phyloP scores from a whole-genome alignment of 2,888 invertebrate genomes.

The Cataglyphis livida region DNA sequence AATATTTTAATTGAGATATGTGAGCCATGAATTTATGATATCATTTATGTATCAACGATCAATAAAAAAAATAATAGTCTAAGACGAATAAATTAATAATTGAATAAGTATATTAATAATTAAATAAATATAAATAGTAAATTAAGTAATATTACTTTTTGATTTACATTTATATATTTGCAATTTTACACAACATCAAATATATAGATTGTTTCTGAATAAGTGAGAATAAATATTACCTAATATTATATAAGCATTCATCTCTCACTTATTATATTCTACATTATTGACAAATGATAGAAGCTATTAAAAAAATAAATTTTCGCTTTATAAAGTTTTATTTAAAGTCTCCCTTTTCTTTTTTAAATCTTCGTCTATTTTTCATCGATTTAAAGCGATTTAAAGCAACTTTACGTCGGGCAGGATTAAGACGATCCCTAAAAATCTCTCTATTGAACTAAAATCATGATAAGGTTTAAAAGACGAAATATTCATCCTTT shows the following conservation, averaged over 20 bases:
- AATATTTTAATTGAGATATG: not conserved
- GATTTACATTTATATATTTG: not conserved
- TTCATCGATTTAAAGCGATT: constrained; percentile 37
- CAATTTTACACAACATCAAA: not conserved
- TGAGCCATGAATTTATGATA: not conserved
- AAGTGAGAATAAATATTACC: not conserved
- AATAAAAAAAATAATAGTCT: not conserved
- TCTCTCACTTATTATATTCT: not conserved
- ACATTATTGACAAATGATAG: not conserved
- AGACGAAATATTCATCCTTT: constrained; percentile 34
- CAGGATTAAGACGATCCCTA: not conserved
- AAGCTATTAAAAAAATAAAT: constrained; percentile 6
- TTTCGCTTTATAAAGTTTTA: constrained; percentile 28
- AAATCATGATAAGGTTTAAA: constrained; percentile 42
- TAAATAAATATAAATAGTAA: not conserved
- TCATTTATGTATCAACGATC: not conserved
- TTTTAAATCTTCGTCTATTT: constrained; percentile 9
- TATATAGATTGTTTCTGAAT: not conserved
- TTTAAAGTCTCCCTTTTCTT: constrained; percentile 10
- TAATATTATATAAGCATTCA: not conserved
- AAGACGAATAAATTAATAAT: not conserved
- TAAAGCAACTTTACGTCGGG: not conserved
- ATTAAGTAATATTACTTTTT: not conserved
- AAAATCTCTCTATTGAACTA: constrained; percentile 38
- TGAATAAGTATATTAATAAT: not conserved